These are phyloP conservation scores for Polypedilum vanderplanki DNA, from an alignment of 1,140 invertebrate genomes.

Conservation along the genomic window DNA sequence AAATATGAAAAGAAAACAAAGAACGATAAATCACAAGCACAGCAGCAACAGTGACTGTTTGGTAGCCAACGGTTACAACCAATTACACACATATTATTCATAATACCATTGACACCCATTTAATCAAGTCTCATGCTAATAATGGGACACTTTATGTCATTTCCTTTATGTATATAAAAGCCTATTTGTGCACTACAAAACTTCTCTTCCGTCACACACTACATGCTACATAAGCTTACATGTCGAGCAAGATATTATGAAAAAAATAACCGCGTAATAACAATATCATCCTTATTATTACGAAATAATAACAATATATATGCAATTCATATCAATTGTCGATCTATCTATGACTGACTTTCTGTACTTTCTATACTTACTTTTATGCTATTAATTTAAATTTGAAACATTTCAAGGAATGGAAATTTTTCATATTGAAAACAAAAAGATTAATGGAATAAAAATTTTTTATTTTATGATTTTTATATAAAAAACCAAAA, in stretches of 20 bases:
- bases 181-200: background rate
- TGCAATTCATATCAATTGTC: no score
- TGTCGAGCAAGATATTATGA: no score
- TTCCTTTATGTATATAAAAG: background rate
- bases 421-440: no score
- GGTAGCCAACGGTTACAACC: background rate
- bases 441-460: no score
- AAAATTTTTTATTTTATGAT: no score
- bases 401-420: no score
- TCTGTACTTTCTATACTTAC: background rate
- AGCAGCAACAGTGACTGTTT: no score
- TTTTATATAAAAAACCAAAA: no score
- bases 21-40: background rate
- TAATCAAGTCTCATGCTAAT: background rate
- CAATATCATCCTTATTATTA: background rate
- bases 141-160: background rate
- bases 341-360: no score
- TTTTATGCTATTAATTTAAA: no score
- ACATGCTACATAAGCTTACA: background rate
- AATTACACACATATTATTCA: slow-evolving; percentile 1
- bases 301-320: slow-evolving; percentile 6
- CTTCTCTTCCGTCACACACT: background rate
- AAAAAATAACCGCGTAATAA: no score
- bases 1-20: background rate
- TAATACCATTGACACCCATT: background rate